Conservation (phyloP, 2,888 invertebrate species). For the Ptilodon capucinus region DNA sequence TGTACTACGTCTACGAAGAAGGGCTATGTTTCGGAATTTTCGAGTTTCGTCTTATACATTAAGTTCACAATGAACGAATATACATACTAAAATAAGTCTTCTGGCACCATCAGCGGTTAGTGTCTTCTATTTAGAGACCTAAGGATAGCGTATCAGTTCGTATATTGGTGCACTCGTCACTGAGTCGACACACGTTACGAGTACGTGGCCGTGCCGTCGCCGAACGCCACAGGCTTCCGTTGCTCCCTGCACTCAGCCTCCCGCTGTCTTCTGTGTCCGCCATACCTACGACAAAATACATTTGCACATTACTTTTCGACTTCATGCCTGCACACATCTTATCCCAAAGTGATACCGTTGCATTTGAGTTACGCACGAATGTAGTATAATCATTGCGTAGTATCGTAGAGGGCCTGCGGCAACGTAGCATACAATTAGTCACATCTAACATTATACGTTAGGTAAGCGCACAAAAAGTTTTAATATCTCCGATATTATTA, state of each 20-base stretch:
- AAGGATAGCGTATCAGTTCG: constrained; percentile 21
- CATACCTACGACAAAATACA: constrained; percentile 68
- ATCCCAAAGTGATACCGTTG: no score
- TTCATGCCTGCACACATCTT: no score
- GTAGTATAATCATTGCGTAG: no score
- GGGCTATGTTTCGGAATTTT: constrained; percentile 35
- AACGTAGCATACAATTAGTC: no score
- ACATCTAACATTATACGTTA: no score
- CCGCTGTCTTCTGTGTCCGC: constrained; percentile 49
- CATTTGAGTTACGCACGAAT: no score
- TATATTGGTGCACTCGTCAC: constrained; percentile 25
- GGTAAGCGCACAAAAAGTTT: no score
- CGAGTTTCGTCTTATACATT: constrained; percentile 32
- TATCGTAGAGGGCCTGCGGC: no score
- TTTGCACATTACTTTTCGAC: background rate
- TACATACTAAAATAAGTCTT: constrained; percentile 52
- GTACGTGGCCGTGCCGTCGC: constrained; percentile 24
- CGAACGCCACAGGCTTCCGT: constrained; percentile 22
- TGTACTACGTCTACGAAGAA: constrained; percentile 21
- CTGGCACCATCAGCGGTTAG: constrained; percentile 41
- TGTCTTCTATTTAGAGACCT: constrained; percentile 28
- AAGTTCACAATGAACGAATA: constrained; percentile 44
- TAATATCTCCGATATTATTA: no score
- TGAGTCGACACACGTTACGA: constrained; percentile 30
- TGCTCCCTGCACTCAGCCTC: constrained; percentile 48